Evolutionary conservation across 2,113 vertebrate genomes (phyloP).

Genomic region (Cochlearius cochlearius): DNA sequence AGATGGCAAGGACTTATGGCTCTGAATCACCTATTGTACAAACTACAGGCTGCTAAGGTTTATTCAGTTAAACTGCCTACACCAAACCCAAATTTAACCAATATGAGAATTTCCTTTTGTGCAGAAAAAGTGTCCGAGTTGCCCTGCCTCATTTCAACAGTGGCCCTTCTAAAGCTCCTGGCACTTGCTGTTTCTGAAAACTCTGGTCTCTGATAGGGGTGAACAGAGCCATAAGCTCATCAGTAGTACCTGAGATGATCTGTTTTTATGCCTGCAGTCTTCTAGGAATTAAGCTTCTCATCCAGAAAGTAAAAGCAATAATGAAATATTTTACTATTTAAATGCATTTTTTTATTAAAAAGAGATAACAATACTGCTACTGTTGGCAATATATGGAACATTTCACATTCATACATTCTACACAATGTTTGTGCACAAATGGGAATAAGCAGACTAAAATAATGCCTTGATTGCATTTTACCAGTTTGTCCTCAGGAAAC

Average conservation of each 20-base stretch:
- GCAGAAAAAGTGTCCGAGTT: background rate
- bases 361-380: background rate
- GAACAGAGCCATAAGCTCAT: background rate
- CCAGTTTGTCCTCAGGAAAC: slow-evolving; percentile 36
- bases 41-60: background rate
- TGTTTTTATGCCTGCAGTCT: background rate
- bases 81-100: background rate
- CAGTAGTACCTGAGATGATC: background rate
- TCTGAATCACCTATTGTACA: background rate
- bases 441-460: slow-evolving; percentile 17
- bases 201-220: background rate
- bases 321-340: background rate
- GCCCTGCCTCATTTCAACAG: background rate
- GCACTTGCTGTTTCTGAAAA: background rate
- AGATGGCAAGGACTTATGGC: background rate
- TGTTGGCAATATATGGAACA: background rate
- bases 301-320: background rate
- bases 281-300: background rate
- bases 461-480: slow-evolving; percentile 39
- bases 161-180: background rate
- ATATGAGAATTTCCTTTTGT: background rate
- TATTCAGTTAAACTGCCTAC: background rate
- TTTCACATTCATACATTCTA: background rate
- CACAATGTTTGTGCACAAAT: background rate
- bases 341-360: background rate